Percentiles rank a stretch among this genome's conserved stretches.
phyloP scores from a whole-genome alignment of 2,113 vertebrate species.

The Caretta caretta region DNA sequence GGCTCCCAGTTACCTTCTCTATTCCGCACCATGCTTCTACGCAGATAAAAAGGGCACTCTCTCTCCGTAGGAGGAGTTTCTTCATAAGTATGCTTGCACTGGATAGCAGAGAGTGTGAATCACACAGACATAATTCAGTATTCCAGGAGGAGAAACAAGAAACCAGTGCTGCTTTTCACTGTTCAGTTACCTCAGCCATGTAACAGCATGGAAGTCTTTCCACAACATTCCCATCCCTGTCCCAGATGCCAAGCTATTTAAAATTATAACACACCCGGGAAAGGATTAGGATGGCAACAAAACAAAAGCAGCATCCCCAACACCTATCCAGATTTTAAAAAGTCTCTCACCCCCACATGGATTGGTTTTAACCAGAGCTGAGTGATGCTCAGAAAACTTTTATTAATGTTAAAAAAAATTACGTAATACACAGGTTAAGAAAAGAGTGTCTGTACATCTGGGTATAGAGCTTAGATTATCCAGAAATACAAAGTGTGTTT shows the following conservation, averaged over 20 bases:
- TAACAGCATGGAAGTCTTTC: neutral
- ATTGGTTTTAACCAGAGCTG: neutral
- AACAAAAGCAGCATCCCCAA: neutral
- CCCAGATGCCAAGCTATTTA: neutral
- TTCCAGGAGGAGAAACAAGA: neutral
- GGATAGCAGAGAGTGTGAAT: neutral
- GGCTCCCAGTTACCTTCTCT: accelerated
- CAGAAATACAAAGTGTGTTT: too few relatives aligned
- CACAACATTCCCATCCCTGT: slow-evolving; percentile 7
- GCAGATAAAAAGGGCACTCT: neutral
- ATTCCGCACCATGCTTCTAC: accelerated
- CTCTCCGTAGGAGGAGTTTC: neutral
- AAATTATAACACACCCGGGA: slow-evolving; percentile 54
- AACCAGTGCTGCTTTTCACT: neutral
- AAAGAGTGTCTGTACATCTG: too few relatives aligned
- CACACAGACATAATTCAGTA: neutral
- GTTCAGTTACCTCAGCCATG: neutral
- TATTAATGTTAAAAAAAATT: too few relatives aligned
- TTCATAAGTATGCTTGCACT: accelerated
- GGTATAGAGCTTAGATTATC: too few relatives aligned
- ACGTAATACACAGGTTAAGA: too few relatives aligned
- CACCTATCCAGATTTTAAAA: neutral
- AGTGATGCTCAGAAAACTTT: neutral
- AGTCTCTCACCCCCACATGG: slow-evolving; percentile 38
- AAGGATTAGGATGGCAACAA: slow-evolving; percentile 60